A percentile compares a stretch with the other conserved stretches of the same genome.
These are phyloP conservation scores for Percopsis omiscomaycus DNA, from an alignment of 2,797 vertebrate species.

Conservation along the genomic window DNA sequence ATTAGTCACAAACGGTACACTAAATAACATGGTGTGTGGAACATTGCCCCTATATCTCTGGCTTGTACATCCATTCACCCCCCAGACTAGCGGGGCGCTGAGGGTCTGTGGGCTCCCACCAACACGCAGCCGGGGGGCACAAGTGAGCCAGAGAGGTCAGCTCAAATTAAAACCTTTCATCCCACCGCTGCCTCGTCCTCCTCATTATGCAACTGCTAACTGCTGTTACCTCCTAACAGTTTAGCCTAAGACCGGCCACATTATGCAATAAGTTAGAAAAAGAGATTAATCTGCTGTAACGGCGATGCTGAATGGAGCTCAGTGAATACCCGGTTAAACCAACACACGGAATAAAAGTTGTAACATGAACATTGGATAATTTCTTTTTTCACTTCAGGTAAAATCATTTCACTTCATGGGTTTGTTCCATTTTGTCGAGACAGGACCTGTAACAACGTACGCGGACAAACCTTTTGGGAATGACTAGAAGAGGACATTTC, in stretches of 20 bases:
- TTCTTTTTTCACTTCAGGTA: conserved; percentile 58
- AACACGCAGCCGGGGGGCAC: conserved; percentile 37
- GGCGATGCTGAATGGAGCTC: conserved; percentile 29
- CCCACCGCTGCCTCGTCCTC: conserved; percentile 41
- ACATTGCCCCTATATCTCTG: neutral
- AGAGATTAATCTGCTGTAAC: conserved; percentile 52
- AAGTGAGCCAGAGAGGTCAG: conserved; percentile 59
- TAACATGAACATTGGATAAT: conserved; percentile 49
- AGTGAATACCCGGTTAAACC: conserved; percentile 44
- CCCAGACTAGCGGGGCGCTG: conserved; percentile 35
- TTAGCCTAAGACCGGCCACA: conserved; percentile 53
- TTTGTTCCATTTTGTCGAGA: conserved; percentile 53
- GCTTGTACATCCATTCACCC: conserved; percentile 11
- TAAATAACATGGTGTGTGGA: neutral
- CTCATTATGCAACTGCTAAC: conserved; percentile 71
- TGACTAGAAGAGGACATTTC: conserved; percentile 68
- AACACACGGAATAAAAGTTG: conserved; percentile 35
- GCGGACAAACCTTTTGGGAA: conserved; percentile 80
- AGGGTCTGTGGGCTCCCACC: conserved; percentile 37
- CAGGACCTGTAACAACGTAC: conserved; percentile 63
- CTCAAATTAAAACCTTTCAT: conserved; percentile 71
- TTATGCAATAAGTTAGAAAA: conserved; percentile 32
- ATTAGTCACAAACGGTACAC: neutral
- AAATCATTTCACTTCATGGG: conserved; percentile 69
- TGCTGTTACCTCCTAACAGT: conserved; percentile 70